Percentiles rank a stretch among this genome's conserved stretches.
Evolutionary conservation across 2,113 vertebrate genomes (phyloP).

Genomic region (Gnathonemus longibarbis): DNA sequence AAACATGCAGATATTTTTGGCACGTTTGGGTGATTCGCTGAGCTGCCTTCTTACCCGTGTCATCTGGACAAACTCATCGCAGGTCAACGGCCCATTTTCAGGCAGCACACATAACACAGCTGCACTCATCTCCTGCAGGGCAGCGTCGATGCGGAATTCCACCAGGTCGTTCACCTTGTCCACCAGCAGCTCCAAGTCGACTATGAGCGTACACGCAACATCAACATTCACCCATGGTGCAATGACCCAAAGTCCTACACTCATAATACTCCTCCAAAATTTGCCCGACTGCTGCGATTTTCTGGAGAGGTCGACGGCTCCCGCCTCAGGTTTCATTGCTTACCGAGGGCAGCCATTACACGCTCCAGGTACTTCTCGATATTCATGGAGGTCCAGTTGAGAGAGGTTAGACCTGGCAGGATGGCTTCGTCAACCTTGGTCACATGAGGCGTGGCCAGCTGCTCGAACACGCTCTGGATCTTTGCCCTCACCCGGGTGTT

Average conservation of each 20-base stretch:
- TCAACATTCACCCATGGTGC: neutral
- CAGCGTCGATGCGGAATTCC: conserved; percentile 76
- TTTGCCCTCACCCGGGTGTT: conserved; percentile 78
- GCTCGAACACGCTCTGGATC: conserved; percentile 66
- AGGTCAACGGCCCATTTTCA: conserved; percentile 70
- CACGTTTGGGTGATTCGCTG: neutral
- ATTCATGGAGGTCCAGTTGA: conserved; percentile 85
- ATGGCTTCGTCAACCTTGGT: conserved; percentile 74
- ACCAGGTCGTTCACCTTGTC: conserved; percentile 75
- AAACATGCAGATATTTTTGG: neutral
- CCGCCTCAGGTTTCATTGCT: conserved; percentile 27
- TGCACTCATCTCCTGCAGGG: conserved; percentile 76
- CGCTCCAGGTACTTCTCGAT: conserved; percentile 71
- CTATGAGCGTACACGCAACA: conserved; percentile 41
- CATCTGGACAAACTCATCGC: conserved; percentile 77
- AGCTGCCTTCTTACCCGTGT: conserved; percentile 47
- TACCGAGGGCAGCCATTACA: conserved; percentile 70
- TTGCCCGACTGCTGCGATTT: neutral
- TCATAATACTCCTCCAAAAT: neutral
- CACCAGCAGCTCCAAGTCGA: conserved; percentile 69
- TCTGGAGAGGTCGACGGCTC: neutral
- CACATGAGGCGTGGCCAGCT: conserved; percentile 66
- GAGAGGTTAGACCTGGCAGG: conserved; percentile 69
- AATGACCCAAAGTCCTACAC: neutral
- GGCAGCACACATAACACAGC: conserved; percentile 71